Evolutionary conservation across 2,888 invertebrate genomes (phyloP).

Genomic region (Cephus rjabovi): DNA sequence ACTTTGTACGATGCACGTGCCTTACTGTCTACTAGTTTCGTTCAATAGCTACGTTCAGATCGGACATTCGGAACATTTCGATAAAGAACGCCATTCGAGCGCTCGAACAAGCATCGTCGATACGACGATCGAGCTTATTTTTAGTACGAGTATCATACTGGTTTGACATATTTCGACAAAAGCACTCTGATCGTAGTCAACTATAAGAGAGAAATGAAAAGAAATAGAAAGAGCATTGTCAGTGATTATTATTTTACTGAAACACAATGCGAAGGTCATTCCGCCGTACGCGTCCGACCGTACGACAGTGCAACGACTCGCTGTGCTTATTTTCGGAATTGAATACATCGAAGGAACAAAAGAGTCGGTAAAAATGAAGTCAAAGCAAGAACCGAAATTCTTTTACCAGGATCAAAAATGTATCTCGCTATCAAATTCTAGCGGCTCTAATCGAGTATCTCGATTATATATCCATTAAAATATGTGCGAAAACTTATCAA

Average conservation of each 20-base stretch:
- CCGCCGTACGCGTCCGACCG: background rate
- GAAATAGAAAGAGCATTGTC: background rate
- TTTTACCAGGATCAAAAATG: background rate
- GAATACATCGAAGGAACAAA: background rate
- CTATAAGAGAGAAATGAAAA: background rate
- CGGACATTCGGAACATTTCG: background rate
- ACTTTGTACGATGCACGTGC: conserved; percentile 3
- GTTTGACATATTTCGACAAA: background rate
- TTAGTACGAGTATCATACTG: background rate
- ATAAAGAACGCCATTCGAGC: background rate
- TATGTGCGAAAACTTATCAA: background rate
- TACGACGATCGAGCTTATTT: background rate
- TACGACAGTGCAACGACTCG: background rate
- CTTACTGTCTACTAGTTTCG: background rate
- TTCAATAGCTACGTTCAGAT: background rate
- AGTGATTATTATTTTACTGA: background rate
- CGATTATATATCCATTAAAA: background rate
- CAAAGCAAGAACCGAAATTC: background rate
- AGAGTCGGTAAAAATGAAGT: background rate
- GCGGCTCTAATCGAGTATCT: background rate
- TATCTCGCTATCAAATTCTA: background rate
- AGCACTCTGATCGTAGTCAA: background rate
- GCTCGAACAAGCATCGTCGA: background rate
- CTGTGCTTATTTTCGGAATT: background rate
- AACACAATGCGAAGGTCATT: background rate